Evolutionary conservation across 1,140 invertebrate species (phyloP).

Genomic region (Teleogryllus occipitalis): DNA sequence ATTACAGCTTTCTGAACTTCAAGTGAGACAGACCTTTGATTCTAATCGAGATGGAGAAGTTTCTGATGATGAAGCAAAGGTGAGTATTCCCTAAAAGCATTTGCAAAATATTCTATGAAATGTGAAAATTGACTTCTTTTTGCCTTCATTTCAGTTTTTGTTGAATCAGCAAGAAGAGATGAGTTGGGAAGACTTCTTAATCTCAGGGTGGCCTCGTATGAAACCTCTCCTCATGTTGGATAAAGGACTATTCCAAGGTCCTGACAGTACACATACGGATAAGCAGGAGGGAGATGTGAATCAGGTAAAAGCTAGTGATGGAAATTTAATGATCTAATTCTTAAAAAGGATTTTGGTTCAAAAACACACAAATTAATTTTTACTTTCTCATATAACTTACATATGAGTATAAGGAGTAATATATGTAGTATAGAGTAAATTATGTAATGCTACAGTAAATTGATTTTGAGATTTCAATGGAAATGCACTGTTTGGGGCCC

Average conservation of each 20-base stretch:
- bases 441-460: no score
- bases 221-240: constrained; percentile 71
- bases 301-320: background rate
- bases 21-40: constrained; percentile 71
- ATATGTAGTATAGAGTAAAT: no score
- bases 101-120: background rate
- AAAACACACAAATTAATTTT: no score
- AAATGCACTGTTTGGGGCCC: no score
- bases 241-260: constrained; percentile 40
- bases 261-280: constrained; percentile 11
- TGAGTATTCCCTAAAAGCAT: constrained; percentile 28
- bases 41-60: constrained; percentile 79
- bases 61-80: constrained; percentile 73
- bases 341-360: no score
- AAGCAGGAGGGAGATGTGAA: background rate
- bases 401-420: no score
- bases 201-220: constrained; percentile 60
- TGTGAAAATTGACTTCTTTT: background rate
- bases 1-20: constrained; percentile 68
- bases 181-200: constrained; percentile 59
- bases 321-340: no score
- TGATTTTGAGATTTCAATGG: no score
- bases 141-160: constrained; percentile 46
- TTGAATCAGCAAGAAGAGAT: constrained; percentile 62
- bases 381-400: no score